Base-by-base conservation (phyloP, 2,797 vertebrate genomes). In the Stomatorhinus walkeri region DNA sequence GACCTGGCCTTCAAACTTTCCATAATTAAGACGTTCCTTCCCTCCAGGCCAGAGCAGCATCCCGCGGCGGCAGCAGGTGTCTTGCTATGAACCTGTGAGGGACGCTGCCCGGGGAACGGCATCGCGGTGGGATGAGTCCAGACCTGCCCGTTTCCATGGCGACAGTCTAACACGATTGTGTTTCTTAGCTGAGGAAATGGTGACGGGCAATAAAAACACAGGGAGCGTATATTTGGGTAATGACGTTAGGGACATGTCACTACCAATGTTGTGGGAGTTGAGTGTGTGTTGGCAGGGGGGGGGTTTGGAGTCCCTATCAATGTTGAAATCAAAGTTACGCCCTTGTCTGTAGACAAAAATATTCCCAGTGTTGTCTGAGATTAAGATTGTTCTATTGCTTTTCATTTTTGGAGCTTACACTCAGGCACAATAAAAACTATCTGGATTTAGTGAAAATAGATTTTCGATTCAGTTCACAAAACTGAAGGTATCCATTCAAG, bases 121-220 rank as follows among this genome's bases (percentile, higher is more conserved):
- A 28, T 32, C 4, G 19, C 28, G 7, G 14, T 19, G 84, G 72
- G 54, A 79, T 28, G 22, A 19, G 84, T 36, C 88, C 49, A 10
- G 84, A 86, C 88, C 61, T 86, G 56, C 56, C 59, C 24, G 88
- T 89, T 87, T 32, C 48, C 88, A 89, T 89, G 46, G 88, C 14
- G 19, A 89, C 88, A n/a, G 85, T 4, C 48, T 52, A 1, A 32
- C 8, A 22, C 19, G 22, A 1, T 52, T n/a, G n/a, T 48, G 51
- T 32, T 46, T 84, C 84, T 52, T 72, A 48, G 61, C 32, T 48
- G 43, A 22, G 24, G 83, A n/a, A 54, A 89, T 24, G n/a, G 19
- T 4, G 46, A 51, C 22, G 14, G 51, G 28, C 1, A 24, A 49
- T 59, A 56, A 79, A 85, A 85, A 40, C 40, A 68, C 46, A 61